These are phyloP conservation scores for Camptogramma bilineatum DNA, from an alignment of 2,888 invertebrate species.

Conservation along the genomic window DNA sequence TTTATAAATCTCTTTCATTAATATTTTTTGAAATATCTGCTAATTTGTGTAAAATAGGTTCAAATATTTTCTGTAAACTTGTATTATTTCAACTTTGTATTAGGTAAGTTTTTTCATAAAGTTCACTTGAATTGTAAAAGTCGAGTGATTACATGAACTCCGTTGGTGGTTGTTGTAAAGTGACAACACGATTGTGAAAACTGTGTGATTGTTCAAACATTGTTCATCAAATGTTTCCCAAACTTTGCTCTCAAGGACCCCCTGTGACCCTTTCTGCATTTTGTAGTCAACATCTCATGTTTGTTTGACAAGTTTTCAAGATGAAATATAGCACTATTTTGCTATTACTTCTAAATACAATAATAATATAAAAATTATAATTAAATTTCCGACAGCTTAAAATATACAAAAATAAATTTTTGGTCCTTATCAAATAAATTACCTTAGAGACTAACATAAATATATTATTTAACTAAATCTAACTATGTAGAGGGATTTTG, in stretches of 20 bases:
- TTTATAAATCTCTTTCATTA: too few species aligned
- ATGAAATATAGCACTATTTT: neutral
- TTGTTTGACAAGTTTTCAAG: neutral
- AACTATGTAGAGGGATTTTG: too few species aligned
- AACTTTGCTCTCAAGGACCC: neutral
- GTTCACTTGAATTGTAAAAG: neutral
- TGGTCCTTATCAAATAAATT: too few species aligned
- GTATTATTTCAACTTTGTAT: neutral
- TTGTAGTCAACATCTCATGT: neutral
- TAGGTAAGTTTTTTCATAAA: neutral
- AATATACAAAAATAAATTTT: too few species aligned
- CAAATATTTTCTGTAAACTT: neutral
- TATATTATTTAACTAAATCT: too few species aligned
- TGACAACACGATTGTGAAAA: slow-evolving; percentile 1
- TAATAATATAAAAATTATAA: too few species aligned
- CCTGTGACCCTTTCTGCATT: neutral
- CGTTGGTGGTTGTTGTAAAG: neutral
- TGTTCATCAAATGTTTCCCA: neutral
- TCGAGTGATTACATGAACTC: neutral
- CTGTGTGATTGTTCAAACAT: neutral
- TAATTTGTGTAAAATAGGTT: neutral
- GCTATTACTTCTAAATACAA: too few species aligned
- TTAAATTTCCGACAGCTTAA: too few species aligned
- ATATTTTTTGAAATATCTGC: too few species aligned
- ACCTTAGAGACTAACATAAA: too few species aligned